Percentiles rank a stretch among this genome's conserved stretches.
phyloP scores from a whole-genome alignment of 2,797 vertebrate genomes.

The Hypotaenidia philippensis region DNA sequence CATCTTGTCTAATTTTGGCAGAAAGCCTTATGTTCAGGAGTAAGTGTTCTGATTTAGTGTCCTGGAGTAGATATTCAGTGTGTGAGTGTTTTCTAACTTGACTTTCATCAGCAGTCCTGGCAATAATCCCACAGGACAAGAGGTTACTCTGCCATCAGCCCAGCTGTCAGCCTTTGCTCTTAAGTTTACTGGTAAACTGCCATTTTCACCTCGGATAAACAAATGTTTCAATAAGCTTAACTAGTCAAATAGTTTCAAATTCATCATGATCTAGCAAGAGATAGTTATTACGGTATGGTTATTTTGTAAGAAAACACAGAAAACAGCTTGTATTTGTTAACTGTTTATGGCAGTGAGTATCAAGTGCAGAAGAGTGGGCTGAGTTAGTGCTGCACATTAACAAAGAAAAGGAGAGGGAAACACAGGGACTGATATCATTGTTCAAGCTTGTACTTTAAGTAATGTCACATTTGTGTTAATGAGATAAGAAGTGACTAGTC shows the following conservation, averaged over 20 bases:
- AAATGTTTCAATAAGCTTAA: neutral
- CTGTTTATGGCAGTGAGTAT: neutral
- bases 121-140: neutral
- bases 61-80: neutral
- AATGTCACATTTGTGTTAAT: neutral
- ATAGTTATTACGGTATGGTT: neutral
- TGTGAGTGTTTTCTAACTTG: neutral
- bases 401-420: neutral
- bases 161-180: neutral
- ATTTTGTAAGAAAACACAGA: neutral
- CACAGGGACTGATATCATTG: neutral
- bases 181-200: neutral
- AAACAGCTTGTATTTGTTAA: slow-evolving; percentile 28
- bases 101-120: neutral
- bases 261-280: neutral
- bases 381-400: neutral
- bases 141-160: neutral
- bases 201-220: neutral
- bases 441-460: neutral
- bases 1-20: neutral
- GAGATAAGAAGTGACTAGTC: slow-evolving; percentile 8
- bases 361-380: neutral
- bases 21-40: neutral
- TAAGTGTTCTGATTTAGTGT: neutral
- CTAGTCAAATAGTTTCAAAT: neutral